Conservation (phyloP, 92 coral and sea anemone species). For the Phenganax marumi region DNA sequence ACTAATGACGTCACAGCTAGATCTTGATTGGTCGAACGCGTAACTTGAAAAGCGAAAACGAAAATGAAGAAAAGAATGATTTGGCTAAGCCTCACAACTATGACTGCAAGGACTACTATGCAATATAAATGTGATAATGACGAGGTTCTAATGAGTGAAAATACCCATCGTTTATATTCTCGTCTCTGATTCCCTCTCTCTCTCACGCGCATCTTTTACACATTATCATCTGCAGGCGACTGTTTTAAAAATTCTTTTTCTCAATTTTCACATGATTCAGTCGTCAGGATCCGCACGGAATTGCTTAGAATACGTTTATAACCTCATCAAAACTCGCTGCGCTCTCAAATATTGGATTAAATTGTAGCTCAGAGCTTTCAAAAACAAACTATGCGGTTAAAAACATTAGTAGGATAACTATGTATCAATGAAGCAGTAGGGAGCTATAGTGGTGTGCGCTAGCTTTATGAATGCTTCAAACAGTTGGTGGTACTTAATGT, state of each 20-base stretch:
- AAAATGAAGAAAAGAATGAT: too few species aligned
- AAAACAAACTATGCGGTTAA: conserved; percentile 17
- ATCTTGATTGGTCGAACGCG: neutral
- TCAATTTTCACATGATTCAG: conserved; percentile 26
- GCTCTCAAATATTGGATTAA: conserved; percentile 17
- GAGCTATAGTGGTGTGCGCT: neutral
- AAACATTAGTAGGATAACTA: neutral
- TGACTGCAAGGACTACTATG: neutral
- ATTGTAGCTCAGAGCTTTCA: conserved; percentile 9
- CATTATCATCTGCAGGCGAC: conserved; percentile 14
- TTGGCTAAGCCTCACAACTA: neutral
- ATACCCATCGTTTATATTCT: conserved; percentile 1
- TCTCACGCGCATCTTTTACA: conserved; percentile 1
- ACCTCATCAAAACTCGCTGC: conserved; percentile 17
- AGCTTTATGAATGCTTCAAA: conserved; percentile 11
- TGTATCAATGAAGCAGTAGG: conserved; percentile 21
- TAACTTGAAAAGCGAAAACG: neutral
- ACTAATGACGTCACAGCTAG: neutral
- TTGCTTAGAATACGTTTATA: conserved; percentile 21
- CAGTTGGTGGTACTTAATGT: conserved; percentile 15
- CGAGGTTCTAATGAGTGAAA: conserved; percentile 18
- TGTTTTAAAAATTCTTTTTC: neutral
- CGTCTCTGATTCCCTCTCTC: conserved; percentile 9
- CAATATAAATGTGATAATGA: conserved; percentile 2
- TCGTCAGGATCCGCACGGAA: neutral